Base-by-base conservation (phyloP, 2,888 invertebrate genomes). In the Rutpela maculata region DNA sequence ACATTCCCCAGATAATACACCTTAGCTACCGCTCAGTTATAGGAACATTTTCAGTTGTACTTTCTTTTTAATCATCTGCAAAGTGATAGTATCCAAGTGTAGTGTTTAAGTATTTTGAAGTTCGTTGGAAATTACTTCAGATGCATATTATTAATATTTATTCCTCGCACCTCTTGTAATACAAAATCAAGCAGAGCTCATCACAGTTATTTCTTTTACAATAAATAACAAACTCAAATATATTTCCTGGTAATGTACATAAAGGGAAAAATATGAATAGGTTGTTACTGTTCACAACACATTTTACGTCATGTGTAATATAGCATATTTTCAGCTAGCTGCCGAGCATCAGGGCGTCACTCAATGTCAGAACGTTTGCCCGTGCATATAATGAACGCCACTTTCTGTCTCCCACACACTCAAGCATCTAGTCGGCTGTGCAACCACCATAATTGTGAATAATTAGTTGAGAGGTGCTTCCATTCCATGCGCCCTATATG, bases 331-430 rank as follows among this genome's bases (percentile, higher is more conserved):
- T 43, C 43, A 43, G 11, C 12, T 43, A 43, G 43, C 3, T 43
- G 11, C 17, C 50, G n/a, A 50, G 50, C 50, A n/a, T 50, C 50
- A n/a, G n/a, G n/a, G 17, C 50, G n/a, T 50, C 50, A 50, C 50
- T 50, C 50, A 50, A 50, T 50, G 50, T 50, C 50, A 50, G 3
- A 50, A 50, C 50, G 12, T 50, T 50, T 50, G n/a, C 50, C n/a
- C 50, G 50, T 50, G 50, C 50, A 50, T 50, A 50, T 50, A 50
- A 50, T 50, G n/a, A 50, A 50, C 50, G n/a, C 50, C 15, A n/a
- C 50, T 50, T n/a, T 50, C 50, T 3, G n/a, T 50, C n/a, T n/a
- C 50, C n/a, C 50, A 50, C 50, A 50, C 50, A 50, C 50, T 50
- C 50, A 50, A 50, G n/a, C 50, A 17, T 12, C 50, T n/a, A 50